phyloP scores from a whole-genome alignment of 2,888 invertebrate genomes.

The Unio delphinus region DNA sequence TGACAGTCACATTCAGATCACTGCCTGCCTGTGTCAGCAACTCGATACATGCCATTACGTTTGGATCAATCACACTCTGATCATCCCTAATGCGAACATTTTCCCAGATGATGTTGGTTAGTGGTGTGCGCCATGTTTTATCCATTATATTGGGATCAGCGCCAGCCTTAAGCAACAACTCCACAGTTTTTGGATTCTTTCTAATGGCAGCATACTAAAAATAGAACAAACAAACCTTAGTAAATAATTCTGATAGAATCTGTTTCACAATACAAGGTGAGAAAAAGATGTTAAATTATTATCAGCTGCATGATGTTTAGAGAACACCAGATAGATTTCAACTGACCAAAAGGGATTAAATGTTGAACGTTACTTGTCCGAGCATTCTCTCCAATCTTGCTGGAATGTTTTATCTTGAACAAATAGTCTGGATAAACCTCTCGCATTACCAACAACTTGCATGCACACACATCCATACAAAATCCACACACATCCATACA shows the following conservation, averaged over 20 bases:
- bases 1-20: slow-evolving; percentile 33
- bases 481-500: no score
- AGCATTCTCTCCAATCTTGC: no score
- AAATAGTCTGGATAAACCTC: background rate
- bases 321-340: no score
- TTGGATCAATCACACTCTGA: slow-evolving; percentile 24
- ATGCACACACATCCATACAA: no score
- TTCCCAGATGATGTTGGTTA: slow-evolving; percentile 54
- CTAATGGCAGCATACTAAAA: slow-evolving; percentile 45
- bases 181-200: slow-evolving; percentile 43
- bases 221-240: background rate
- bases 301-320: no score
- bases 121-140: slow-evolving; percentile 46
- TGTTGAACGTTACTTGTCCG: no score
- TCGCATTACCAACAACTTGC: background rate
- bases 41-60: slow-evolving; percentile 44
- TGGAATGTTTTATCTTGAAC: slow-evolving; percentile 1
- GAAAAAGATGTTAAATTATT: no score
- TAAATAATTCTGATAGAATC: no score
- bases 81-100: slow-evolving; percentile 32
- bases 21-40: slow-evolving; percentile 48
- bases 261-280: no score
- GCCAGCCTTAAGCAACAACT: slow-evolving; percentile 47
- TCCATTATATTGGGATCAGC: slow-evolving; percentile 52
- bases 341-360: no score